These are phyloP conservation scores for Piscicola geometra DNA, from an alignment of 2,888 invertebrate species.

Conservation along the genomic window DNA sequence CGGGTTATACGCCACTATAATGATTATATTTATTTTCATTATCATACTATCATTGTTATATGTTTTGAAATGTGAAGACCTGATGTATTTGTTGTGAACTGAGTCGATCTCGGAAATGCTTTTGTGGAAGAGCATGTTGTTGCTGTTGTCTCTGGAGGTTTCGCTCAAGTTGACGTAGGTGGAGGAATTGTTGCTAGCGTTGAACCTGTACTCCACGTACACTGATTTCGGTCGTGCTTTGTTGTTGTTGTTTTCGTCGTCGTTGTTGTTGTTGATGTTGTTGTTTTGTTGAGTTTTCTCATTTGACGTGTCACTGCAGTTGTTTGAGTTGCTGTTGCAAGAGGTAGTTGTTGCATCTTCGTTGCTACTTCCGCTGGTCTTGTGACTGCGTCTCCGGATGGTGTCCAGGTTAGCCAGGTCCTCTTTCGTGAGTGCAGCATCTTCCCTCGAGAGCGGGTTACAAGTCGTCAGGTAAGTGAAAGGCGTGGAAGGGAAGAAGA, in stretches of 20 bases:
- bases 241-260: background rate
- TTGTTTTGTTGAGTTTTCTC: background rate
- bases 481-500: conserved; percentile 49
- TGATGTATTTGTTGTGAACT: conserved; percentile 39
- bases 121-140: conserved; percentile 53
- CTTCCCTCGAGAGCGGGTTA: conserved; percentile 44
- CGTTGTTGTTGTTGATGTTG: background rate
- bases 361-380: background rate
- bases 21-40: too few species aligned
- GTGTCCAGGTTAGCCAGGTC: conserved; percentile 1
- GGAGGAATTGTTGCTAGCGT: conserved; percentile 11
- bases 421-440: background rate
- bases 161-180: conserved; percentile 20
- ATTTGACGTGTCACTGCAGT: background rate
- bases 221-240: conserved; percentile 27
- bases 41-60: too few species aligned
- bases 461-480: conserved; percentile 50
- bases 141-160: conserved; percentile 44
- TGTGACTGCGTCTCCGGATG: background rate
- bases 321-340: background rate
- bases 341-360: background rate
- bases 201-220: conserved; percentile 27
- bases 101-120: conserved; percentile 53
- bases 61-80: too few species aligned
- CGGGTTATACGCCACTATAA: too few species aligned